Evolutionary conservation across 30 jellyfish, hydroid and myxozoan species (phyloP).

Genomic region (Chrysaora quinquecirrha): DNA sequence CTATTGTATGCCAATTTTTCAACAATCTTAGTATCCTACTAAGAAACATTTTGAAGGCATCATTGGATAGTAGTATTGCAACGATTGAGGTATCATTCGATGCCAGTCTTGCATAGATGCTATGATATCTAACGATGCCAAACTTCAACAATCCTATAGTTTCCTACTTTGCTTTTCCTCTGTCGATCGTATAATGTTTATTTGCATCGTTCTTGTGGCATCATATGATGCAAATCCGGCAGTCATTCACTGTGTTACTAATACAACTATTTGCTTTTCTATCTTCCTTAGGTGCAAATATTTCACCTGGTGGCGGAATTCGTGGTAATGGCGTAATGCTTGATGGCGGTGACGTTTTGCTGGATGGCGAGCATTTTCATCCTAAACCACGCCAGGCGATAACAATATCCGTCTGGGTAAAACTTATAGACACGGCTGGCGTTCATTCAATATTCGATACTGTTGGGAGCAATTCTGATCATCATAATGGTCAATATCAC

Average conservation of each 20-base stretch:
- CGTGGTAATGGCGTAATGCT: constrained; percentile 96
- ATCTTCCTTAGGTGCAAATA: constrained; percentile 78
- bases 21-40: too few species aligned
- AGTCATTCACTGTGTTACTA: neutral
- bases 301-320: constrained; percentile 97
- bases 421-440: constrained; percentile 78
- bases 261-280: too few species aligned
- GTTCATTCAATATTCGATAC: constrained; percentile 84
- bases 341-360: constrained; percentile 91
- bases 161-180: too few species aligned
- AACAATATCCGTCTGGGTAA: constrained; percentile 90
- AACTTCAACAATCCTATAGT: too few species aligned
- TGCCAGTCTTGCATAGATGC: too few species aligned
- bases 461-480: constrained; percentile 70
- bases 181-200: too few species aligned
- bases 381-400: constrained; percentile 94
- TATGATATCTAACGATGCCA: too few species aligned
- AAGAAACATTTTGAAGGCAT: too few species aligned
- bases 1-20: too few species aligned
- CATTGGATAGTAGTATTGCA: too few species aligned
- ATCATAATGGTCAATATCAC: constrained; percentile 72
- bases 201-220: too few species aligned
- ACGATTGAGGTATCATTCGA: too few species aligned
- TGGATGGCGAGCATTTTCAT: constrained; percentile 78
- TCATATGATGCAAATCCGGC: neutral